A percentile compares a stretch with the other conserved stretches of the same genome.
These are phyloP conservation scores for Orchesella flavescens DNA, from an alignment of 2,888 invertebrate genomes.

Conservation along the genomic window DNA sequence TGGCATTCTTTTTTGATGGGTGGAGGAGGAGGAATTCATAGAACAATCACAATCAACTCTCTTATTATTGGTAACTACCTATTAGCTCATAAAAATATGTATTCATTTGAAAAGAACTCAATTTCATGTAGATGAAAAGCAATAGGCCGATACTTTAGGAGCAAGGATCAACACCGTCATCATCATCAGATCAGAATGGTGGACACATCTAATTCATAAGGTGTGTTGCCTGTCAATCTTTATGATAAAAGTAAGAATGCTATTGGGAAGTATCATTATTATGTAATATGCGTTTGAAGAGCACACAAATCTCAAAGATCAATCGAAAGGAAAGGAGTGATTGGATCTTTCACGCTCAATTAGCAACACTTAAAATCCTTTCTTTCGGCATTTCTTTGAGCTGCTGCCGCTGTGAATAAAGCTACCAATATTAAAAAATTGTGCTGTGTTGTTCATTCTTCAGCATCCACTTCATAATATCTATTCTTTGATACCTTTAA, in stretches of 20 bases:
- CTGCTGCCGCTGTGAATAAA: no score
- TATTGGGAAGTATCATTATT: background rate
- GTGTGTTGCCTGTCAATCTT: constrained; percentile 37
- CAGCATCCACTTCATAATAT: background rate
- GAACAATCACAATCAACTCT: no score
- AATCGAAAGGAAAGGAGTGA: constrained; percentile 33
- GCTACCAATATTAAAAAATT: no score
- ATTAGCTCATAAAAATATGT: no score
- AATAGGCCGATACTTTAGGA: constrained; percentile 3
- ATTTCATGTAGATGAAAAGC: no score
- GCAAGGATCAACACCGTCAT: constrained; percentile 28
- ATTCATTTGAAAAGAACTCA: no score
- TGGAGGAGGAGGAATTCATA: no score
- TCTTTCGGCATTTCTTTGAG: background rate
- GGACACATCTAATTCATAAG: constrained; percentile 30
- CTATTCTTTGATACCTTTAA: no score
- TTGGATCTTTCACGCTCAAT: constrained; percentile 45
- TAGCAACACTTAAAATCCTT: constrained; percentile 41
- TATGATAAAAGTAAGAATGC: background rate
- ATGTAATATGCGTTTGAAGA: background rate
- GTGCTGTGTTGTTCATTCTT: background rate
- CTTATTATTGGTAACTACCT: no score
- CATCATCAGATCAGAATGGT: no score
- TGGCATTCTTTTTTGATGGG: no score
- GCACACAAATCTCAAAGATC: background rate